Conservation (phyloP, 1,140 invertebrate genomes). For the Penaeus indicus region DNA sequence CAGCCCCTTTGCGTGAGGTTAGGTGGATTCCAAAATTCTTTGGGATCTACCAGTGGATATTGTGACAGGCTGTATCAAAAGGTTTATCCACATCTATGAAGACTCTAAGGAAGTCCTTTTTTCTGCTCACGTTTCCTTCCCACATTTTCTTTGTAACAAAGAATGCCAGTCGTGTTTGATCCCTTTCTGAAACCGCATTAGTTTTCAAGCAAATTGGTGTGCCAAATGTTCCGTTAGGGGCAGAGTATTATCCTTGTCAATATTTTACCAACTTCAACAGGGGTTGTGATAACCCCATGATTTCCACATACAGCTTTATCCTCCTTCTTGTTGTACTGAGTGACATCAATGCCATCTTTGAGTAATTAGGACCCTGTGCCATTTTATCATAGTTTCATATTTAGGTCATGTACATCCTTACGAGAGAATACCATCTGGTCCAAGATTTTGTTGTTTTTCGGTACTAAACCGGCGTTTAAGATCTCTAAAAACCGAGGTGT, state of each 20-base stretch:
- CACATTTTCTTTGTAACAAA: no score
- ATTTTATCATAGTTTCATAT: background rate
- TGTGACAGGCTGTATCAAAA: background rate
- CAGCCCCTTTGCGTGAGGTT: no score
- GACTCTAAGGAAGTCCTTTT: background rate
- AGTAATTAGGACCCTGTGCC: background rate
- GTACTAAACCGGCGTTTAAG: no score
- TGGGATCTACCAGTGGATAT: background rate
- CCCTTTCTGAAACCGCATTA: background rate
- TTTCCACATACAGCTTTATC: conserved; percentile 17
- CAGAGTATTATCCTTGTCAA: conserved; percentile 8
- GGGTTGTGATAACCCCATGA: background rate
- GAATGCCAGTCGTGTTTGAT: background rate
- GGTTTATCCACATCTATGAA: background rate
- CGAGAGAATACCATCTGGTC: no score
- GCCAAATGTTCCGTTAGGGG: background rate
- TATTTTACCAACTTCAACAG: background rate
- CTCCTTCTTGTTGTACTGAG: background rate
- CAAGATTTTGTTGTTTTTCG: no score
- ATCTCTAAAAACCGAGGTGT: no score
- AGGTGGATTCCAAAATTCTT: background rate
- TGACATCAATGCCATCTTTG: background rate
- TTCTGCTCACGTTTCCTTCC: conserved; percentile 28
- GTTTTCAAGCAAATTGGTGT: background rate
- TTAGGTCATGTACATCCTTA: no score